These are phyloP conservation scores for Nephrocerus scutellatus DNA, from an alignment of 2,888 invertebrate genomes.

Conservation along the genomic window DNA sequence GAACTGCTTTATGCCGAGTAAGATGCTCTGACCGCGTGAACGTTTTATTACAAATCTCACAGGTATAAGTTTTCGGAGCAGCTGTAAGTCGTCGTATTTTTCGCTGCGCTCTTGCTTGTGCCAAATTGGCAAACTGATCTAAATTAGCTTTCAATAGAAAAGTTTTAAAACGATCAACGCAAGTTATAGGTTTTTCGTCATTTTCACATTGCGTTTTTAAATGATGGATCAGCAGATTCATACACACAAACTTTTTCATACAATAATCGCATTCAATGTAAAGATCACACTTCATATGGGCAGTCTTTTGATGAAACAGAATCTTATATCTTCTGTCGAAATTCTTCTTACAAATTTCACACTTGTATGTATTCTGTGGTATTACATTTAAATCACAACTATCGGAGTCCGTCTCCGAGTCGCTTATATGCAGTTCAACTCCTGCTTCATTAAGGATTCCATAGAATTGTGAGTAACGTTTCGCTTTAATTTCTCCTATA, in stretches of 20 bases:
- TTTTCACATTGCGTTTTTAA: constrained; percentile 25
- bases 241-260: constrained; percentile 18
- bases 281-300: constrained; percentile 12
- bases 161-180: constrained; percentile 23
- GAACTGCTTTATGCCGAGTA: constrained; percentile 23
- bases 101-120: constrained; percentile 22
- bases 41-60: constrained; percentile 20
- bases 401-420: constrained; percentile 24
- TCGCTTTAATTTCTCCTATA: constrained; percentile 19
- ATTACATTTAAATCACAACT: constrained; percentile 10
- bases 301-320: constrained; percentile 23
- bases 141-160: constrained; percentile 22
- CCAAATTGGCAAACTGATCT: constrained; percentile 21
- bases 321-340: constrained; percentile 24
- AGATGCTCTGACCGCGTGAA: constrained; percentile 24
- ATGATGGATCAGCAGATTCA: constrained; percentile 22
- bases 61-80: constrained; percentile 17
- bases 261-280: constrained; percentile 22
- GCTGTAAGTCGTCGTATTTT: constrained; percentile 18
- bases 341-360: constrained; percentile 21
- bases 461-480: constrained; percentile 24
- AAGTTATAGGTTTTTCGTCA: constrained; percentile 23
- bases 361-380: constrained; percentile 22
- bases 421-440: constrained; percentile 23
- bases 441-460: constrained; percentile 23